Base-by-base conservation (phyloP, 1,140 invertebrate species). In the Tyrophagus putrescentiae region DNA sequence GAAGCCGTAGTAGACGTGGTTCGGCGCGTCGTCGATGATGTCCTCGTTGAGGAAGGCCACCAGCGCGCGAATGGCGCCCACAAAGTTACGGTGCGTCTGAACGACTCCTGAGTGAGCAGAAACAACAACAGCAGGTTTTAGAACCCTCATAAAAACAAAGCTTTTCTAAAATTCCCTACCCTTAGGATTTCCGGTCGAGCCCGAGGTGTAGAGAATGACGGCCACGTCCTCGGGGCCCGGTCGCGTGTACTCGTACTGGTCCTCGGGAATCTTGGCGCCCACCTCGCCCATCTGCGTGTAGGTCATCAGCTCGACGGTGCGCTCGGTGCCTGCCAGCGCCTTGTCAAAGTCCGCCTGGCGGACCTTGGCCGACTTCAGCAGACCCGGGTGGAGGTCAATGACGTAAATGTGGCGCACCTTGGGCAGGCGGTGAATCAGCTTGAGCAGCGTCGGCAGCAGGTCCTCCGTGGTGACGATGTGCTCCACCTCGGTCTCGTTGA, bases 141-240 rank as follows among this genome's bases (percentile, higher is more conserved):
- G n/a, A n/a, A n/a, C n/a, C n/a, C n/a, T n/a, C n/a, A n/a, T n/a
- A n/a, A n/a, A n/a, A n/a, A n/a, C n/a, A n/a, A n/a, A n/a, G n/a
- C n/a, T n/a, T n/a, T n/a, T n/a, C n/a, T n/a, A n/a, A n/a, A n/a
- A n/a, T n/a, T n/a, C n/a, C n/a, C n/a, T n/a, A n/a, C n/a, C n/a
- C n/a, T n/a, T n/a, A n/a, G n/a, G n/a, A n/a, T n/a, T n/a, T n/a
- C n/a, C n/a, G n/a, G n/a, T n/a, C n/a, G n/a, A n/a, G n/a, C 91
- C 91, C 65, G 85, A 90, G 0, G 91, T 95, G 75, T 95, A 96
- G 90, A 95, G 95, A 41, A 95, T 86, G 65, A 95, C 90, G 21
- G 90, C 90, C 16, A 81, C 82, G 67, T 96, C 90, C 6, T 5
- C 7, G 18, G 34, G 16, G 18, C 16, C 34, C 9, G 57, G 57